Evolutionary conservation across 2,888 invertebrate genomes (phyloP), one percentile per base, ranked within the genome.

Genomic region (Hemicrepidius hirtus): DNA sequence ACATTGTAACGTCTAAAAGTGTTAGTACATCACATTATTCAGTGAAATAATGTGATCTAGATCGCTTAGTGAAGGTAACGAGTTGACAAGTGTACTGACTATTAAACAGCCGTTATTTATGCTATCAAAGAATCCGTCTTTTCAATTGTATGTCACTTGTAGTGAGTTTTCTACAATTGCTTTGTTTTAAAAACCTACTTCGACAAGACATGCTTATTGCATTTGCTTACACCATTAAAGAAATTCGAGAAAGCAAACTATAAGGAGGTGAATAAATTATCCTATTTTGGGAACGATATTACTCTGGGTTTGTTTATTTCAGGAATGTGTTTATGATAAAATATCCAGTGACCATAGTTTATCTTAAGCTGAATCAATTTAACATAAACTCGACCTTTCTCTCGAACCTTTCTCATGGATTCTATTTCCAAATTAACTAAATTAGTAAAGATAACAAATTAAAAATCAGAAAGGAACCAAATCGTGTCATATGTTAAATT

Each of bases 1-100:
- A 20, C 57, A 37, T 57, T 57, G 57, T 53, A 66, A 65, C 59
- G 57, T 66, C 66, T 28, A 59, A 66, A 46, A 71, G 66, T 66
- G 59, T 66, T 71, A 50, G 53, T 71, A 60, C 66, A 59, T 60
- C 60, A 37, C 60, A 60, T 71, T 60, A 71, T 40, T 71, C 66
- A 66, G 24, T 13, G 10, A 49, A 67, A 21, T 63, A 63, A 68
- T 68, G 62, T 55, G 67, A 72, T 72, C 72, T 72, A 72, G 72
- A 72, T 72, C 63, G 32, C 41, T 24, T 32, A 68, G 72, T 72
- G 72, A 72, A 72, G 67, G 72, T 68, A 62, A 63, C 50, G 37
- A 55, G 55, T 50, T 28, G 41, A 68, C 63, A 57, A 72, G 57
- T 63, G 67, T 55, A 60, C 21, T 59, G 70, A 70, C 70, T 70